Evolutionary conservation across 2,113 vertebrate genomes (phyloP).

Genomic region (Barnardius zonarius): DNA sequence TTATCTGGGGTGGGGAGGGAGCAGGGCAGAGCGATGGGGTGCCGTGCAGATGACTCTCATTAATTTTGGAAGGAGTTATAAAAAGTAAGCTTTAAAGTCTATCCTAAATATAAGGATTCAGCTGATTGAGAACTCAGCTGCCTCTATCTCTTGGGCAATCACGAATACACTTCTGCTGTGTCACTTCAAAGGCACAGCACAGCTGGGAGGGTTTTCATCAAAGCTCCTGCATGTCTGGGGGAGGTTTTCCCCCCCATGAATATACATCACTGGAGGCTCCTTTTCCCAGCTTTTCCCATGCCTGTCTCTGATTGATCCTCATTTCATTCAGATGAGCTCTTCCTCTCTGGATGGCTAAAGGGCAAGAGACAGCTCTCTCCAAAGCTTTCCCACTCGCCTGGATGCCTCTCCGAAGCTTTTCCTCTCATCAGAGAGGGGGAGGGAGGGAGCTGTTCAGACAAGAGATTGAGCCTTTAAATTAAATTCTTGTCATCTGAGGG

Average conservation of each 20-base stretch:
- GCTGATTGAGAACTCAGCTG: slow-evolving; percentile 60
- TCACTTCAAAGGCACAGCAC: slow-evolving; percentile 67
- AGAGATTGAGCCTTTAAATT: slow-evolving; percentile 65
- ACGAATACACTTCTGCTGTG: slow-evolving; percentile 39
- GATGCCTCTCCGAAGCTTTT: slow-evolving; percentile 49
- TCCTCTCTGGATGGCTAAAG: slow-evolving; percentile 66
- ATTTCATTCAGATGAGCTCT: slow-evolving; percentile 68
- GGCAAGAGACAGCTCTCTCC: slow-evolving; percentile 64
- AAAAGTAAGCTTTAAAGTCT: slow-evolving; percentile 54
- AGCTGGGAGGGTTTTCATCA: slow-evolving; percentile 69
- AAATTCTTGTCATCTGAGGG: slow-evolving; percentile 66
- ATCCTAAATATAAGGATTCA: slow-evolving; percentile 46
- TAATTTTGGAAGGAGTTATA: slow-evolving; percentile 54
- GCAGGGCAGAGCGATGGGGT: neutral
- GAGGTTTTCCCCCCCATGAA: slow-evolving; percentile 66
- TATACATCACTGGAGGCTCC: slow-evolving; percentile 71
- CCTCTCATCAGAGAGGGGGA: slow-evolving; percentile 56
- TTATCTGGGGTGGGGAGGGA: neutral
- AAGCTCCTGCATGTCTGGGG: slow-evolving; percentile 68
- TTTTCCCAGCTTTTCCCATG: slow-evolving; percentile 66
- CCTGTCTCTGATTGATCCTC: slow-evolving; percentile 63
- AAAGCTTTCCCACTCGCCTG: slow-evolving; percentile 66
- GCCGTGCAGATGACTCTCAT: neutral
- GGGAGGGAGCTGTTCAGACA: slow-evolving; percentile 70
- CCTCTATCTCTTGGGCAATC: slow-evolving; percentile 60